Evolutionary conservation across 2,113 vertebrate genomes (phyloP).

Genomic region (Barnardius zonarius): DNA sequence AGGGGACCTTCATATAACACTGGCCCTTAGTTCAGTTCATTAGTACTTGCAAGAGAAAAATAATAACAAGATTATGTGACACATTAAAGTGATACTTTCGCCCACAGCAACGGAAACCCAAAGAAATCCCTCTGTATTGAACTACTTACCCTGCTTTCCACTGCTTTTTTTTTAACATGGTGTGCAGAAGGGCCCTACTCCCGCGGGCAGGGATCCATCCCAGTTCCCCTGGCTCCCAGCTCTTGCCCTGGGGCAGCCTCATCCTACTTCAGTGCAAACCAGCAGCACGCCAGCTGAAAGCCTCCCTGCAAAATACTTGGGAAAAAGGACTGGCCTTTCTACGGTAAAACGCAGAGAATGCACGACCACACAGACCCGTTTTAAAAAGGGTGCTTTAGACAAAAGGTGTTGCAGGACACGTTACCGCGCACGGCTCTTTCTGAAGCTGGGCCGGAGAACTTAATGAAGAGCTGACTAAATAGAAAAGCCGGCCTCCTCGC

Average conservation of each 20-base stretch:
- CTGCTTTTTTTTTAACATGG: background rate
- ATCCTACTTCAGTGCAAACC: accelerated
- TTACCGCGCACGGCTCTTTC: accelerated
- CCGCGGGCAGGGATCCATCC: background rate
- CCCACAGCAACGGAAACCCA: background rate
- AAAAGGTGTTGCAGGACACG: background rate
- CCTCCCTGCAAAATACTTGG: background rate
- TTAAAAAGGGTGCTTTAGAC: background rate
- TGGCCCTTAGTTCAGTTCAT: background rate
- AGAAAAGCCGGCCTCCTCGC: accelerated
- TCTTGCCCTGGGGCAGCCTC: background rate
- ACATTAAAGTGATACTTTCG: background rate
- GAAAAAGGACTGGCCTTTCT: background rate
- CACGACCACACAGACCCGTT: background rate
- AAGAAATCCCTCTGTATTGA: background rate
- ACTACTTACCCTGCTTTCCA: background rate
- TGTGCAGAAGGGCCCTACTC: background rate
- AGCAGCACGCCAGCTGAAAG: background rate
- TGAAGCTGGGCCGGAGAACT: background rate
- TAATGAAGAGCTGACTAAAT: background rate
- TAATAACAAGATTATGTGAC: background rate
- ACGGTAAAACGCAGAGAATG: background rate
- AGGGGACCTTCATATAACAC: background rate
- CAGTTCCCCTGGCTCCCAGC: background rate
- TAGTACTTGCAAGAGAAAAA: background rate